phyloP scores from a whole-genome alignment of 2,113 vertebrate genomes.

The Brienomyrus longianalis region DNA sequence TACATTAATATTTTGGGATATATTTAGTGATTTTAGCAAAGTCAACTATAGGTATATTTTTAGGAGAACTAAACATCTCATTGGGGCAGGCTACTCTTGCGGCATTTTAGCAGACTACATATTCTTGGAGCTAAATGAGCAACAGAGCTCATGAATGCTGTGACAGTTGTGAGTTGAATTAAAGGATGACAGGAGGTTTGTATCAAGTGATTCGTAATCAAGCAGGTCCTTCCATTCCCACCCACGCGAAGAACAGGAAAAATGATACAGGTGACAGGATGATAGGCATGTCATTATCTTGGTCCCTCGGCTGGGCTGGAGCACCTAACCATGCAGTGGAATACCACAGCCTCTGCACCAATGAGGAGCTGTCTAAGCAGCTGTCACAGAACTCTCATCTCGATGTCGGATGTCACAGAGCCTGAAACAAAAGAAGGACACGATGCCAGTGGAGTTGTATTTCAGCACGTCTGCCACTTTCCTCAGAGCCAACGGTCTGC shows the following conservation, averaged over 20 bases:
- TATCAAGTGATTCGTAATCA: slow-evolving; percentile 2
- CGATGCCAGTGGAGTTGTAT: slow-evolving; percentile 20
- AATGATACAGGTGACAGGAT: slow-evolving; percentile 45
- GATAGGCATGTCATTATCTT: slow-evolving; percentile 58
- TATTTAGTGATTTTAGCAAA: neutral
- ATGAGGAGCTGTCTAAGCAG: slow-evolving; percentile 32
- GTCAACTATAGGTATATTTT: neutral
- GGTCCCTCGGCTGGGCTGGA: slow-evolving; percentile 47
- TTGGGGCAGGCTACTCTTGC: neutral
- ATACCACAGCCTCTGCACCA: slow-evolving; percentile 29
- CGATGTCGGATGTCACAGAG: slow-evolving; percentile 10
- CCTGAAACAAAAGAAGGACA: slow-evolving; percentile 15
- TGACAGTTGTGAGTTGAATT: neutral
- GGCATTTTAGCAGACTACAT: neutral
- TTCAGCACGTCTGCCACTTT: slow-evolving; percentile 13
- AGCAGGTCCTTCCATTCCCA: slow-evolving; percentile 40
- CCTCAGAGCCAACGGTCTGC: neutral
- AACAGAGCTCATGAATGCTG: neutral
- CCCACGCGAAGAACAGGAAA: slow-evolving; percentile 42
- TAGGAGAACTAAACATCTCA: neutral
- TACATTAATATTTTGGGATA: neutral
- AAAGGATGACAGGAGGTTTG: slow-evolving; percentile 6
- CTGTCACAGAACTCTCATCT: slow-evolving; percentile 30
- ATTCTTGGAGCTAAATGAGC: neutral
- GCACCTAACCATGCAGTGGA: slow-evolving; percentile 42